These are phyloP conservation scores for Thamnaconus septentrionalis DNA, from an alignment of 2,113 vertebrate species.

Conservation along the genomic window DNA sequence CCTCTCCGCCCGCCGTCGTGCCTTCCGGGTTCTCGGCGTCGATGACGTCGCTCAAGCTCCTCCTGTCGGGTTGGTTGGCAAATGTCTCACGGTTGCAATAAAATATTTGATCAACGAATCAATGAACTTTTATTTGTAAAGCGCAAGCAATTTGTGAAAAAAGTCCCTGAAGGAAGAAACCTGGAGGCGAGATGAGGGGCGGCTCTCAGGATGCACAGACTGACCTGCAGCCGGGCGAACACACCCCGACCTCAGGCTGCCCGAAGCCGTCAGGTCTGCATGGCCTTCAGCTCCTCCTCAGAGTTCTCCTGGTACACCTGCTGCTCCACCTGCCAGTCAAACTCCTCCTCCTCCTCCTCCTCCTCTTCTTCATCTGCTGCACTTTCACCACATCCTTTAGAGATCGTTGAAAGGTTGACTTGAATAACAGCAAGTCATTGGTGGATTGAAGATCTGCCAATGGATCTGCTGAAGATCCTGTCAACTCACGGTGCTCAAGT, in stretches of 20 bases:
- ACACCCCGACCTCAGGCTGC: constrained; percentile 86
- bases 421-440: neutral
- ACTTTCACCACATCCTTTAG: constrained; percentile 65
- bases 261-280: constrained; percentile 88
- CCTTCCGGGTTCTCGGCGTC: constrained; percentile 88
- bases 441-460: neutral
- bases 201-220: neutral
- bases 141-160: no score
- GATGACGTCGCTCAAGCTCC: constrained; percentile 87
- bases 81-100: neutral
- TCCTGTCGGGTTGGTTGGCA: constrained; percentile 73
- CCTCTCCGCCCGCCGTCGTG: constrained; percentile 77
- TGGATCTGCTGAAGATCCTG: neutral
- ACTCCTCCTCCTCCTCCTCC: constrained; percentile 85
- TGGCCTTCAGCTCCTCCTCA: constrained; percentile 53
- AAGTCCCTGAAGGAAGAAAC: neutral
- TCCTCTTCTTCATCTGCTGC: constrained; percentile 67
- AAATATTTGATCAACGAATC: no score
- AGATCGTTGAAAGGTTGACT: neutral
- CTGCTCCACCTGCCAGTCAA: constrained; percentile 94
- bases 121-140: no score
- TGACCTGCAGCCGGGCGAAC: constrained; percentile 88
- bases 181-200: neutral
- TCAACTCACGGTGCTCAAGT: constrained; percentile 74
- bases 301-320: constrained; percentile 76